Conservation (phyloP, 2,113 vertebrate species). For the Acrocephalus kingi region DNA sequence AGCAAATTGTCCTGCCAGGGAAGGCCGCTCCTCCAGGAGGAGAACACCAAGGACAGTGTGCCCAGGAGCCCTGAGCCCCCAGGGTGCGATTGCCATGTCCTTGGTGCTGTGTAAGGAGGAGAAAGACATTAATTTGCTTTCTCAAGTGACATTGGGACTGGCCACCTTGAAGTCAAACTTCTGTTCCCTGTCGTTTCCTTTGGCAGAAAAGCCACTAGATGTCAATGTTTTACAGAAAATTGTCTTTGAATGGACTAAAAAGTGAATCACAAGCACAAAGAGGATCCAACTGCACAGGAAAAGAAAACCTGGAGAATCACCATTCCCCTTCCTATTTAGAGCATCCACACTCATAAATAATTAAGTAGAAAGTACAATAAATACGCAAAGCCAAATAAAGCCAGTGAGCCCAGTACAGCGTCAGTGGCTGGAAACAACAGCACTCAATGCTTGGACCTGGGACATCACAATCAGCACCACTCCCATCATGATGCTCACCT, state of each 20-base stretch:
- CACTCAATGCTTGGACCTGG: accelerated
- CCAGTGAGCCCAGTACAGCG: background rate
- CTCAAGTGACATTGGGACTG: background rate
- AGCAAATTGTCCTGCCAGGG: background rate
- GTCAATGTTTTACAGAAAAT: conserved; percentile 68
- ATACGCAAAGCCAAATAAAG: background rate
- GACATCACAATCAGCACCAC: background rate
- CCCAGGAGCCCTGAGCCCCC: background rate
- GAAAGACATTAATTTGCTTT: background rate
- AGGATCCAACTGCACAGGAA: background rate
- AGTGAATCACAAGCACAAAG: background rate
- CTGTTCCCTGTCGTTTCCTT: background rate
- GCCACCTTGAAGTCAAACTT: background rate
- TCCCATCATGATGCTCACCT: accelerated
- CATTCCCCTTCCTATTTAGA: background rate
- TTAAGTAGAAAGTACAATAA: background rate
- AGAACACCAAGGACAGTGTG: background rate
- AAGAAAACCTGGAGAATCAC: background rate
- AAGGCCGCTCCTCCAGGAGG: background rate
- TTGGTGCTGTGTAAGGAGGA: accelerated
- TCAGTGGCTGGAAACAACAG: background rate
- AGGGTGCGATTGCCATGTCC: accelerated
- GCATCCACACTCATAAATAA: background rate
- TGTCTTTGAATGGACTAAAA: background rate
- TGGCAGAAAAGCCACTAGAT: conserved; percentile 57